Conservation (phyloP, 1,140 invertebrate genomes). For the Harpegnathos saltator region DNA sequence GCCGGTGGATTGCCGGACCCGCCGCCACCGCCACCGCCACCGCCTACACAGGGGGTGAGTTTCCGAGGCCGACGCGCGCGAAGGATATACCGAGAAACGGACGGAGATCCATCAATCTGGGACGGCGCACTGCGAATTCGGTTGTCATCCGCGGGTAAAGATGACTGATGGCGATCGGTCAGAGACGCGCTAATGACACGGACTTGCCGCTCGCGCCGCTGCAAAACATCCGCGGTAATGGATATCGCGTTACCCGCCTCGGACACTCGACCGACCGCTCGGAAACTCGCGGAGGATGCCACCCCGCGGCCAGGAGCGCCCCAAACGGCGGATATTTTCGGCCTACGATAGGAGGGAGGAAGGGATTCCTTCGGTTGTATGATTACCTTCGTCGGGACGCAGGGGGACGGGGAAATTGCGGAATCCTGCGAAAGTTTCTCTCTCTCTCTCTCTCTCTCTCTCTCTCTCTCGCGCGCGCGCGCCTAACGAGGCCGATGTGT, state of each 20-base stretch:
- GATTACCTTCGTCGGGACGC: too few species aligned
- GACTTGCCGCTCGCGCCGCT: conserved; percentile 64
- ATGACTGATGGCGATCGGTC: conserved; percentile 75
- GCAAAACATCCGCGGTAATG: conserved; percentile 74
- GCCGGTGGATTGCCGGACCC: conserved; percentile 65
- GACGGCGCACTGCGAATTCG: conserved; percentile 66
- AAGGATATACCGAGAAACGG: conserved; percentile 70
- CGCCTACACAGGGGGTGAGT: conserved; percentile 50
- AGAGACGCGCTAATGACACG: conserved; percentile 73
- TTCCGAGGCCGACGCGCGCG: conserved; percentile 54
- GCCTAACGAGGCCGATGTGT: too few species aligned
- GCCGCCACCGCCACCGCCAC: too few species aligned
- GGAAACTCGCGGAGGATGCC: too few species aligned
- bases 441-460: too few species aligned
- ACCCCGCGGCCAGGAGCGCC: too few species aligned
- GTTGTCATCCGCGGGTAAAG: conserved; percentile 68
- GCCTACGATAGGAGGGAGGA: neutral
- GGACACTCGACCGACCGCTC: conserved; percentile 31
- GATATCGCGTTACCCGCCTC: conserved; percentile 62
- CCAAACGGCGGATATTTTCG: neutral
- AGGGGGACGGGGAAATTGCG: too few species aligned
- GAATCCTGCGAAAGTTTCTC: too few species aligned
- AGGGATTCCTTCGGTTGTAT: neutral
- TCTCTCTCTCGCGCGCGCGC: too few species aligned
- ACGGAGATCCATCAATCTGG: conserved; percentile 75